Evolutionary conservation across 2,797 vertebrate species (phyloP).

Genomic region (Poecilia picta): DNA sequence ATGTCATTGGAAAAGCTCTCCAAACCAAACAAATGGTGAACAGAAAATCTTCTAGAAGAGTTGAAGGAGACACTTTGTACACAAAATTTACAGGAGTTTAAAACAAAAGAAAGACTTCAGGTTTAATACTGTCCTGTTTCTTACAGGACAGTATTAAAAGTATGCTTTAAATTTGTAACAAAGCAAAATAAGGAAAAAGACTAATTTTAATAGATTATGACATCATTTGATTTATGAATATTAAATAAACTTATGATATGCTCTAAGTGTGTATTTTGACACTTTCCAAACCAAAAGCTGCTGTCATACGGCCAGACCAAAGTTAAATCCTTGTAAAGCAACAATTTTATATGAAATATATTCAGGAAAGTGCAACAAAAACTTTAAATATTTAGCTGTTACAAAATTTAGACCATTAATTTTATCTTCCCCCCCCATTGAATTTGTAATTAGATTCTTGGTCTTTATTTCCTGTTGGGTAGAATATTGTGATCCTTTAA

Average conservation of each 20-base stretch:
- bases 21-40: constrained; percentile 21
- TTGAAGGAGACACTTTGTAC: neutral
- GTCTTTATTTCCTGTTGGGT: neutral
- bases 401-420: neutral
- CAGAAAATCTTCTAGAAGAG: constrained; percentile 8
- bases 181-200: too few relatives aligned
- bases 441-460: neutral
- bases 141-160: too few relatives aligned
- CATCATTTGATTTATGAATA: too few relatives aligned
- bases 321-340: neutral
- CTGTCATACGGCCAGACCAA: neutral
- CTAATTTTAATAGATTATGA: too few relatives aligned
- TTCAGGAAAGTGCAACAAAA: neutral
- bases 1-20: constrained; percentile 6
- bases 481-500: neutral
- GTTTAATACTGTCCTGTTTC: neutral
- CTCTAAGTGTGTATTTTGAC: neutral
- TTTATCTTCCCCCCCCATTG: neutral
- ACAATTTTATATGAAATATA: neutral
- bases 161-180: too few relatives aligned
- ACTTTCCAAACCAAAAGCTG: neutral
- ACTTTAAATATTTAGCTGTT: neutral
- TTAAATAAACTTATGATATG: too few relatives aligned
- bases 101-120: neutral
- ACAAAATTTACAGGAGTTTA: neutral